Base-by-base conservation (phyloP, 2,888 invertebrate genomes). In the Physocephala rufipes region DNA sequence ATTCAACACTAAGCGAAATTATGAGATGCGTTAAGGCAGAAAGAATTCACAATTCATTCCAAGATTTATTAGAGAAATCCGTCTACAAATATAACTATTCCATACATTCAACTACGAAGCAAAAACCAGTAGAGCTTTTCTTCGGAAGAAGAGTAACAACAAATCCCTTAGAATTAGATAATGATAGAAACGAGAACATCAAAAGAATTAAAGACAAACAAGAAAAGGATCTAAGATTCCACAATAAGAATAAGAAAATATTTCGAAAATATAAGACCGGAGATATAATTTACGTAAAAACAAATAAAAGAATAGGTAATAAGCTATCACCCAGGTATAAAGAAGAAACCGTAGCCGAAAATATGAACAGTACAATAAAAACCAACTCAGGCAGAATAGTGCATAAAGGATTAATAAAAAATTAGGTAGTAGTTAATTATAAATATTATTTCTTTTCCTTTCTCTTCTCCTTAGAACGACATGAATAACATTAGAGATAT, bases 1-100 rank as follows among this genome's bases (percentile, higher is more conserved):
- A 74, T 30, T 75, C 75, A 0, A 75, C 73, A 1, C 21, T 73
- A 3, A 36, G 69, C 2, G 74, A 74, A 58, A 76, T 76, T 19
- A 71, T 72, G 69, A 62, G 74, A 30, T 74, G 71, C 28, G 24
- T 73, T 36, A 72, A 73, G 67, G 51, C 64, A n/a, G 70, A 72
- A 70, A 55, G 36, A 47, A 62, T 30, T 19, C 51, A 69, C 16
- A 24, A 15, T 15, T 49, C 61, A 21, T 69, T 69, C 28, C 51
- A 62, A 2, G 62, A 69, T 19, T 26, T 47, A 47, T n/a, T 62
- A 28, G 36, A 69, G 4, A 43, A 24, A 45, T 26, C 62, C n/a
- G 36, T 62, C 3, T 30, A 30, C n/a, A 19, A 36, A 53, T 69
- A 69, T 19, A 69, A 69, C 36, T 28, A 62, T 24, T 51, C 69